phyloP scores from a whole-genome alignment of 2,113 vertebrate species.

The Rhegmatorhina hoffmannsi region DNA sequence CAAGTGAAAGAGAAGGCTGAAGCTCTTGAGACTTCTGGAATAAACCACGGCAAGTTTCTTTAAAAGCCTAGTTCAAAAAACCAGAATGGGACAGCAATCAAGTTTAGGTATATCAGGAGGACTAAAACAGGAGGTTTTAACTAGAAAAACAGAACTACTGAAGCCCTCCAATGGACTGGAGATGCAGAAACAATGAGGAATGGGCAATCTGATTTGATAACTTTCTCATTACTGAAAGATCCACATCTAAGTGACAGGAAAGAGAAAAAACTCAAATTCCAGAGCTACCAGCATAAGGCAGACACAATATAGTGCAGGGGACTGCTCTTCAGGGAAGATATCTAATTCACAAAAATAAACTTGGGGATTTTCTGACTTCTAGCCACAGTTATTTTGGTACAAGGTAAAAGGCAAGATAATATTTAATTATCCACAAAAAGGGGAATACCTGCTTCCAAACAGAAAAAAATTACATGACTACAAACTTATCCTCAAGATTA shows the following conservation, averaged over 20 bases:
- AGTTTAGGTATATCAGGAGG: not conserved
- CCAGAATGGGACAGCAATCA: not conserved
- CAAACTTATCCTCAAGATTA: not conserved
- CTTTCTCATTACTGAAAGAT: not conserved
- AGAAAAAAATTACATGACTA: not conserved
- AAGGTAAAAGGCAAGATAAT: not conserved
- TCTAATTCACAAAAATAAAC: not conserved
- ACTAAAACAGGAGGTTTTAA: not conserved
- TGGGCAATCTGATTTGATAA: not conserved
- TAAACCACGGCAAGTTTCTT: not conserved
- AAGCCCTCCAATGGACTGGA: not conserved
- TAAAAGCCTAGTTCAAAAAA: not conserved
- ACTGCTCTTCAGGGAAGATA: not conserved
- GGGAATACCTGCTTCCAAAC: not conserved
- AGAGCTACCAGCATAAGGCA: not conserved
- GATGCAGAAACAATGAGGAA: not conserved
- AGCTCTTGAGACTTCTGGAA: not conserved
- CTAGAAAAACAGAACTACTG: not conserved
- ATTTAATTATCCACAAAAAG: not conserved
- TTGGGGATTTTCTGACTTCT: not conserved
- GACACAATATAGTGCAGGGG: not conserved
- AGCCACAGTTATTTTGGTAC: not conserved
- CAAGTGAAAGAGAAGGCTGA: not conserved
- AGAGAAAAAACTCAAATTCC: rapidly evolving
- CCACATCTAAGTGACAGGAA: not conserved